Evolutionary conservation across 2,797 vertebrate genomes (phyloP).

Genomic region (Anolis apletophallus): DNA sequence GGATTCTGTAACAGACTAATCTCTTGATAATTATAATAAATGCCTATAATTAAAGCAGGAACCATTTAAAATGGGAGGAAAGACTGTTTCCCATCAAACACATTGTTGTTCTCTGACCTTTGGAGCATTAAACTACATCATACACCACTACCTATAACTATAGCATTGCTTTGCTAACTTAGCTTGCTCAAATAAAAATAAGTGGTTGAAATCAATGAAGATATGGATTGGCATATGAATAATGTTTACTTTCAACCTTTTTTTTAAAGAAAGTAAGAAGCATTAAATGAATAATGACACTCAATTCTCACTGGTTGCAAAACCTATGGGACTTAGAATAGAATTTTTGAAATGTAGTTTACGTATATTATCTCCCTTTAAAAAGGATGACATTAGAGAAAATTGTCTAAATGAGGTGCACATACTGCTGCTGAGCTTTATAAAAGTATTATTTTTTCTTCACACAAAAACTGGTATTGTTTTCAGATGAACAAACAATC

Average conservation of each 20-base stretch:
- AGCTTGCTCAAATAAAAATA: conserved; percentile 72
- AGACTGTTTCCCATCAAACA: conserved; percentile 89
- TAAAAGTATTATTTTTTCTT: conserved; percentile 73
- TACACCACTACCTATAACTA: conserved; percentile 60
- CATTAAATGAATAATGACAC: conserved; percentile 65
- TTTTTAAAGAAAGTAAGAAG: conserved; percentile 61
- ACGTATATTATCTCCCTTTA: conserved; percentile 51
- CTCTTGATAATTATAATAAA: conserved; percentile 95
- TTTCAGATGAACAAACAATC: conserved; percentile 76
- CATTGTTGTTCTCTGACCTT: conserved; percentile 74
- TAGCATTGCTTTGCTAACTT: conserved; percentile 61
- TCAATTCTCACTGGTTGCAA: conserved; percentile 61
- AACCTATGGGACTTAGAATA: conserved; percentile 58
- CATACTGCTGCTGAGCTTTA: conserved; percentile 46
- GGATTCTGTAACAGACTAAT: conserved; percentile 84
- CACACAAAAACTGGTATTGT: conserved; percentile 70
- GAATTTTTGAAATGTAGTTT: conserved; percentile 46
- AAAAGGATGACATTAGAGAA: conserved; percentile 56
- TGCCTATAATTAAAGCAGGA: conserved; percentile 90
- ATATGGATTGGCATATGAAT: conserved; percentile 64
- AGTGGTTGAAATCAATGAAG: conserved; percentile 68
- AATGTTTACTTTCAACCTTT: conserved; percentile 66
- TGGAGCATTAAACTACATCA: conserved; percentile 70
- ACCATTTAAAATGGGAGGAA: conserved; percentile 84
- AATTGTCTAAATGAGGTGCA: conserved; percentile 51